Evolutionary conservation across 2,888 invertebrate genomes (phyloP).

Genomic region (Ptychoptera contaminata): DNA sequence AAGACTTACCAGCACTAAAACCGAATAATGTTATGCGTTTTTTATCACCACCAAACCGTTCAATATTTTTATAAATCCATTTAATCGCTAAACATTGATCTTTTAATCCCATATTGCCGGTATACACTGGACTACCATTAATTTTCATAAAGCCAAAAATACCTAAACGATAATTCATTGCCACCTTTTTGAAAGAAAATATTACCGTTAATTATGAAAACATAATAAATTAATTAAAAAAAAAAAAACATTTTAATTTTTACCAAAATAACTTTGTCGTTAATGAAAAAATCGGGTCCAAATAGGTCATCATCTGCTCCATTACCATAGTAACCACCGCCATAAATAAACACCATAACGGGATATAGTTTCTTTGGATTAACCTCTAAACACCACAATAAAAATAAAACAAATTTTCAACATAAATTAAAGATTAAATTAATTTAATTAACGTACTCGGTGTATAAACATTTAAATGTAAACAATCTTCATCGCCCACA

Average conservation of each 20-base stretch:
- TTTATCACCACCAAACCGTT: slow-evolving; percentile 25
- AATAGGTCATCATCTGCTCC: not conserved
- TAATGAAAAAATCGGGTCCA: slow-evolving; percentile 5
- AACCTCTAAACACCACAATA: not conserved
- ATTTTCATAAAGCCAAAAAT: slow-evolving; percentile 30
- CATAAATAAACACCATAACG: slow-evolving; percentile 6
- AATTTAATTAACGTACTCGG: not conserved
- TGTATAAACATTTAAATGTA: slow-evolving; percentile 5
- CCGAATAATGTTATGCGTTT: slow-evolving; percentile 25
- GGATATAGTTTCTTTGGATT: not conserved
- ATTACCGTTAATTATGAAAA: not conserved
- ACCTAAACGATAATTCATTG: slow-evolving; percentile 27
- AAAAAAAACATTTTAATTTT: not conserved
- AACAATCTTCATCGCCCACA: slow-evolving; percentile 4
- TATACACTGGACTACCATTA: slow-evolving; percentile 18
- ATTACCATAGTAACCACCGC: slow-evolving; percentile 1
- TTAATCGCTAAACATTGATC: slow-evolving; percentile 26
- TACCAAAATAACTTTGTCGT: slow-evolving; percentile 3
- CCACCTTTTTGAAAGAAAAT: no score
- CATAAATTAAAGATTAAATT: not conserved
- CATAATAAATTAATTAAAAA: no score
- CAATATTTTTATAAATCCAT: slow-evolving; percentile 28
- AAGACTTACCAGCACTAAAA: slow-evolving; percentile 22
- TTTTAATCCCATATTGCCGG: slow-evolving; percentile 29
- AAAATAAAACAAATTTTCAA: not conserved